Percentiles rank a stretch among this genome's conserved stretches.
These are phyloP conservation scores for Dipodomys merriami DNA, from an alignment of 2,113 vertebrate species.

Conservation along the genomic window DNA sequence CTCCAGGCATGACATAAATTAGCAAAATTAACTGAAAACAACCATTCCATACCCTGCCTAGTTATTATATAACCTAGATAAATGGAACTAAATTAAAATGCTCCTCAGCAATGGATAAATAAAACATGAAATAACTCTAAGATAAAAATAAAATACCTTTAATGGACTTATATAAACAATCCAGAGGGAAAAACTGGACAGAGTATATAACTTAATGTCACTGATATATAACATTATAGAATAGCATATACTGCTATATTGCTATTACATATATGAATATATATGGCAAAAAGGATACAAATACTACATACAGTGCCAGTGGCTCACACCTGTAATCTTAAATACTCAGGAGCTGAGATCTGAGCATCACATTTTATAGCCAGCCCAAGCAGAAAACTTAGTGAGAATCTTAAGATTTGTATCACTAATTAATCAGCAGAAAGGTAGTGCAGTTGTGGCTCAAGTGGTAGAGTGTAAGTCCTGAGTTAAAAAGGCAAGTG, in stretches of 20 bases:
- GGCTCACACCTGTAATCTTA: too few species aligned
- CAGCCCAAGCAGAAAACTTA: too few species aligned
- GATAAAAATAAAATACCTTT: slow-evolving; percentile 16
- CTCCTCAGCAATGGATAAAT: slow-evolving; percentile 34
- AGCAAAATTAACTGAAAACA: slow-evolving; percentile 16
- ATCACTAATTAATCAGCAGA: too few species aligned
- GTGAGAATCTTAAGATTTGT: too few species aligned
- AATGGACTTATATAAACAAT: slow-evolving; percentile 30
- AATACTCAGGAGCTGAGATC: too few species aligned
- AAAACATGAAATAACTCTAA: slow-evolving; percentile 6
- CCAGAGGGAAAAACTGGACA: neutral
- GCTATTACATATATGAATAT: neutral
- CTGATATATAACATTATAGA: slow-evolving; percentile 13
- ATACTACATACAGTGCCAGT: too few species aligned
- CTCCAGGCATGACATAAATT: neutral
- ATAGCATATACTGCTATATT: neutral
- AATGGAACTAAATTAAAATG: slow-evolving; percentile 36
- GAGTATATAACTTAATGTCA: neutral
- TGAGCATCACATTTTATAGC: too few species aligned
- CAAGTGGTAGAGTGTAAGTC: too few species aligned
- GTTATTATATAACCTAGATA: slow-evolving; percentile 32
- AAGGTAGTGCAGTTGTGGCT: too few species aligned
- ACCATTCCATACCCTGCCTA: neutral
- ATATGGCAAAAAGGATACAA: neutral
- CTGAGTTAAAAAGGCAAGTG: too few species aligned